Conservation (phyloP, 2,113 vertebrate genomes). For the Psammodynastes pulverulentus region DNA sequence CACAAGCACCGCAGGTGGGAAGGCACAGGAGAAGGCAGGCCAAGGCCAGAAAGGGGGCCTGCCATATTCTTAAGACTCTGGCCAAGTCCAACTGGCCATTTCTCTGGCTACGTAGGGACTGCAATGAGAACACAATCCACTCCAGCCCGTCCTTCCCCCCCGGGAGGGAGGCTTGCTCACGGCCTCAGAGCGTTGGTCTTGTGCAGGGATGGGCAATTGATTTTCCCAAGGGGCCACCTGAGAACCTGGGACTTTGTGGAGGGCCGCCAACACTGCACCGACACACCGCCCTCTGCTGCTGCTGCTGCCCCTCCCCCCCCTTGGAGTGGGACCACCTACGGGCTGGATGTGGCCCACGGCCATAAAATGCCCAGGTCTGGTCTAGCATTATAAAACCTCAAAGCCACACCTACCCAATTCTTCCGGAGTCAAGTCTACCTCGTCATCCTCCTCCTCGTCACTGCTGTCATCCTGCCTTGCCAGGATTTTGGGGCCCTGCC, state of each 20-base stretch:
- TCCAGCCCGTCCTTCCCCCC: neutral
- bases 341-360: neutral
- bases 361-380: neutral
- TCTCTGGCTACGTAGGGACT: neutral
- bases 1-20: neutral
- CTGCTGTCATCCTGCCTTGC: slow-evolving; percentile 79
- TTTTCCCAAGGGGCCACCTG: neutral
- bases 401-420: slow-evolving; percentile 77
- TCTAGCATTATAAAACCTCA: neutral
- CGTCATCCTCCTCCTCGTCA: slow-evolving; percentile 67
- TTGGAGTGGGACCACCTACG: neutral
- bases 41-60: neutral
- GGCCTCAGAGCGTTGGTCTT: neutral
- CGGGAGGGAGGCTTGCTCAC: neutral
- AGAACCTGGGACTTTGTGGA: neutral
- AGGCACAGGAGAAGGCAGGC: neutral
- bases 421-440: slow-evolving; percentile 83
- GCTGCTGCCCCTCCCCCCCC: neutral
- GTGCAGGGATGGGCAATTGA: neutral
- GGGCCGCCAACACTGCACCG: neutral
- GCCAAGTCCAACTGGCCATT: neutral
- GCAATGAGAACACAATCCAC: neutral
- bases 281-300: no score
- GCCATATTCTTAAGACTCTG: neutral
- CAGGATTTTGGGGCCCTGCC: slow-evolving; percentile 75